Percentiles rank a stretch among this genome's conserved stretches.
Conservation (phyloP, 2,113 vertebrate species). For the Albula goreensis region DNA sequence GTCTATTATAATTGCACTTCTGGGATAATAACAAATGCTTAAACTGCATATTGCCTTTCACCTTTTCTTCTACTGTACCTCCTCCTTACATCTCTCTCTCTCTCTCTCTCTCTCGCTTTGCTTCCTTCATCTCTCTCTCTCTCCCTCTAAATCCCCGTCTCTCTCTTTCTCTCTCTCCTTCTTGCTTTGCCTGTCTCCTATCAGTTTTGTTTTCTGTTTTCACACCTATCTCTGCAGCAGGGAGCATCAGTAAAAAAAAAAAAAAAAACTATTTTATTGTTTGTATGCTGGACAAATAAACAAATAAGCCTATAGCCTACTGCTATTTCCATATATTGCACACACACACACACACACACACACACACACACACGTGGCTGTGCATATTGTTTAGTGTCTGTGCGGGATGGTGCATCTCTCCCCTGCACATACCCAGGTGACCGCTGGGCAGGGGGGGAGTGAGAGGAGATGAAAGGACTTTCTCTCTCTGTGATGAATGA, state of each 20-base stretch:
- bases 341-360: neutral
- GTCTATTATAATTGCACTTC: conserved; percentile 37
- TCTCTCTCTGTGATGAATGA: neutral
- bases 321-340: neutral
- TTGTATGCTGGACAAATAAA: conserved; percentile 4
- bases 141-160: neutral
- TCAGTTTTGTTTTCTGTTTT: conserved; percentile 18
- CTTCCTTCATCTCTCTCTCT: neutral
- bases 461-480: neutral
- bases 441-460: neutral
- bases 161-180: conserved; percentile 15
- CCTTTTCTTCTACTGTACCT: conserved; percentile 9
- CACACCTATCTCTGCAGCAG: neutral
- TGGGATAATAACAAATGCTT: conserved; percentile 41
- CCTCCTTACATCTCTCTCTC: conserved; percentile 25
- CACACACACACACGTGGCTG: neutral
- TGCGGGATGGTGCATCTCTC: neutral
- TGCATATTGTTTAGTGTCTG: neutral
- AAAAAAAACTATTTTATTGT: neutral
- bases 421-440: neutral
- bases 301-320: neutral
- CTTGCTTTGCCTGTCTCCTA: conserved; percentile 18
- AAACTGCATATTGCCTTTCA: conserved; percentile 37
- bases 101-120: conserved; percentile 12
- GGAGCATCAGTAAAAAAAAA: neutral